Evolutionary conservation across 2,113 vertebrate species (phyloP), one percentile per base, ranked within the genome.

Genomic region (Ammospiza nelsoni): DNA sequence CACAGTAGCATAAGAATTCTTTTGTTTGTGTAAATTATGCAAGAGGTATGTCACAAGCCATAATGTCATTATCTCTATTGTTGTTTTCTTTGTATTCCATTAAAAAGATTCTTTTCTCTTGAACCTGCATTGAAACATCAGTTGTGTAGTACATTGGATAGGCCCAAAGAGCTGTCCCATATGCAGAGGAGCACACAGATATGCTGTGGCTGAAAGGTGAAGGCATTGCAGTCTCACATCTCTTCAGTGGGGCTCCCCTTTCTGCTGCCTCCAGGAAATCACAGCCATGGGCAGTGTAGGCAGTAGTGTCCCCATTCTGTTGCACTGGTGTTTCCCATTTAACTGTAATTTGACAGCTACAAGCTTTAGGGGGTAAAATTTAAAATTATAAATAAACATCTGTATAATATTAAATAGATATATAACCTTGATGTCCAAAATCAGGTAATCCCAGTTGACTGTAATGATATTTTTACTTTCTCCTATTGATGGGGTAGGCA

Each of bases 311-410:
- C 80, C 49, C 17, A 3, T 84, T 92, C 61, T 86, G 65, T 43
- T 74, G 31, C 1, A 0, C 33, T 59, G 55, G 43, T 4, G 0
- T 77, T 73, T 89, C 6, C 43, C 37, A 14, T 76, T 79, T 24
- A n/a, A 55, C 71, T 65, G 61, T 65, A 81, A 7, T 15, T 51
- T 25, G 89, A 57, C 63, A 81, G 65, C 76, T 94, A 63, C 76
- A 90, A 71, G 39, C 76, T 86, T 78, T 44, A 84, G 19, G 27
- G 21, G 20, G 3, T 59, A 89, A 55, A 37, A 63, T 12, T 55
- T n/a, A 75, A 84, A 91, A 86, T 86, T 69, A 49, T 81, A 55
- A 89, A 41, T 80, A 54, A 75, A 69, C 17, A 12, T 12, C 29
- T 63, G 3, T 84, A 17, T 85, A 88, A 66, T 88, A 51, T 65